Evolutionary conservation across 2,797 vertebrate species (phyloP), one percentile per base, ranked within the genome.

Genomic region (Paratrypauchen microcephalus): DNA sequence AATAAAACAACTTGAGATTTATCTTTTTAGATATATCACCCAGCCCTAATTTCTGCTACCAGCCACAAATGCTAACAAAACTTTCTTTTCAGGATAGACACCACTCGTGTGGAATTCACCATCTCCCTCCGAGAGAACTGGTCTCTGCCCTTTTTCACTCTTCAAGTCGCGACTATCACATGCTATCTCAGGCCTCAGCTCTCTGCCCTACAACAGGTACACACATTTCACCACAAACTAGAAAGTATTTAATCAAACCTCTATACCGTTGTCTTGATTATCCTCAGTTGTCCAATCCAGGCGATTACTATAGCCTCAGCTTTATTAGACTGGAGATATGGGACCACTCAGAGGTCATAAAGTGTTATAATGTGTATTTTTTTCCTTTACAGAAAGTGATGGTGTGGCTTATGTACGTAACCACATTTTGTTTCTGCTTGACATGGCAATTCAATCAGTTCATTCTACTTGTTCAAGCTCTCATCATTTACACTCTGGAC

Each of bases 381-480:
- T 65, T 55, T 69, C 71, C 78, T 79, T 47, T 36, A 21, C 91
- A 99, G 97, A 95, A 91, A 85, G 88, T 96, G 87, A 91, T 93
- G 69, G 92, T 97, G 83, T 84, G 90, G 86, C 82, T 93, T 84
- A 89, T 98, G 82, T 98, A 96, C 71, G 72, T 95, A 78, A 95
- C 95, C 16, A 98, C 96, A 0, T 93, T 97, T 79, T 94, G 95
- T 73, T 99, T 99, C 91, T 96, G 96, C 73, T 90, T 99, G 86
- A 94, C 95, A 2, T 99, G 98, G 98, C 98, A 99, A 83, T 99
- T 99, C 86, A 99, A 98, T 92, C 98, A 99, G 83, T 99, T 99
- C 83, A 95, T 98, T 89, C 92, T 99, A 69, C 93, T 98, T 4
- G 92, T 99, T 71, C 97, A 99, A 75, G 95, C 96, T 0, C 72